Base-by-base conservation (phyloP, 2,888 invertebrate species). In the Pheosia gnoma region DNA sequence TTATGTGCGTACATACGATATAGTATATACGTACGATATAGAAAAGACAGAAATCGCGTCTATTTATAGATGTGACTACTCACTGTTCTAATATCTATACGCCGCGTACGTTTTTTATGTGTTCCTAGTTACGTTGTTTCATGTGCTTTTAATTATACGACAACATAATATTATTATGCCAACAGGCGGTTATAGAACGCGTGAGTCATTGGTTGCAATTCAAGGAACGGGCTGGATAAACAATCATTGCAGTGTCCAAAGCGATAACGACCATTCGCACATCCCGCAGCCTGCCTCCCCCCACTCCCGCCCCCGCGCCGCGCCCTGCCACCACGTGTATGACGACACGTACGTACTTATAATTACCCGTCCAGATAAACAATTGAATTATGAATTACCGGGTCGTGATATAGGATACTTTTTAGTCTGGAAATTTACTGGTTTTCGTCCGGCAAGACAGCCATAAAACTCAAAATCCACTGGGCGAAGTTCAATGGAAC, bases 171-270 rank as follows among this genome's bases (percentile, higher is more conserved):
- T 79, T 66, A 70, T 75, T 71, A 75, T 74, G 74, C 71, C 65
- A 74, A 77, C 77, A 80, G 70, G 75, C 85, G 86, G 86, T 88
- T 91, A 88, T 87, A 82, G 83, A 85, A 81, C 83, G 79, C 66
- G 80, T 93, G 93, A 92, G 82, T 93, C 92, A 92, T 90, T 87
- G 84, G 86, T 90, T 88, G 90, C 92, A 91, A 91, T 93, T 92
- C 93, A 90, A 89, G 90, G 93, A 93, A 93, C 90, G 77, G 82
- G 83, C 88, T 91, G 92, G 92, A 91, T 92, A 92, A 92, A 93
- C 93, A 92, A 92, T 91, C 91, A 91, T 91, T 89, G 89, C 89
- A 88, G 89, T 91, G 92, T 92, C 88, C 90, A 85, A 82, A 76
- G 84, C 85, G 92, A 92, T 93, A 92, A 89, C 91, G 86, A 83